Percentiles rank a stretch among this genome's conserved stretches.
Conservation (phyloP, 92 coral and sea anemone genomes). For the Zoanthus gigantus region DNA sequence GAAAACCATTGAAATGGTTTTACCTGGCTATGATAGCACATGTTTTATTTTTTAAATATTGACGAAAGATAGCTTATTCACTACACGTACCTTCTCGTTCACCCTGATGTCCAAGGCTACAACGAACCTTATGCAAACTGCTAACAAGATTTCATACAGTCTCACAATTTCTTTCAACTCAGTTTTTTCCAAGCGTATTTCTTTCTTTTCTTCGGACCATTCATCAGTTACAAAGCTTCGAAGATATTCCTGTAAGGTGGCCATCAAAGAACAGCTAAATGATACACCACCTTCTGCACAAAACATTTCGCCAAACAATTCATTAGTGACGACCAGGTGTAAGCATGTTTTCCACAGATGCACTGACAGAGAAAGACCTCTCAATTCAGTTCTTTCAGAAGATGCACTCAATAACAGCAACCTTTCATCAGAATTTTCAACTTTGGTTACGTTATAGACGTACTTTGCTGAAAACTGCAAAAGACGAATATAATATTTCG, state of each 20-base stretch:
- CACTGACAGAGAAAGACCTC: constrained; percentile 69
- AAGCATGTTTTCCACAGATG: constrained; percentile 92
- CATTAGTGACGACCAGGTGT: constrained; percentile 75
- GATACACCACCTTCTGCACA: constrained; percentile 63
- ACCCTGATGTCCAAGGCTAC: constrained; percentile 64
- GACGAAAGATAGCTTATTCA: background rate
- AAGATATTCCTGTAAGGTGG: constrained; percentile 52
- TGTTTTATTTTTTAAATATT: background rate
- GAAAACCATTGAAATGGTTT: background rate
- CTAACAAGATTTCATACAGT: constrained; percentile 77
- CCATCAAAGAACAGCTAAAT: constrained; percentile 62
- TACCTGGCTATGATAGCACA: background rate
- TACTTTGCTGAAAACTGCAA: constrained; percentile 13
- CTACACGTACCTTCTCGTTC: constrained; percentile 61
- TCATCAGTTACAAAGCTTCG: constrained; percentile 3
- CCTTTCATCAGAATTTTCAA: background rate
- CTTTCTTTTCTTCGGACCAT: background rate
- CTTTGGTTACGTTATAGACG: background rate
- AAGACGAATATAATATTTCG: constrained; percentile 5
- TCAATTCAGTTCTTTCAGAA: constrained; percentile 27
- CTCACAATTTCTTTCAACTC: constrained; percentile 58
- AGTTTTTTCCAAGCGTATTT: background rate
- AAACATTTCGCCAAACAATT: constrained; percentile 79
- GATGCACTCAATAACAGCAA: background rate
- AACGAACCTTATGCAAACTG: constrained; percentile 82